Evolutionary conservation across 2,888 invertebrate genomes (phyloP).

Genomic region (Ectropis crepuscularia): DNA sequence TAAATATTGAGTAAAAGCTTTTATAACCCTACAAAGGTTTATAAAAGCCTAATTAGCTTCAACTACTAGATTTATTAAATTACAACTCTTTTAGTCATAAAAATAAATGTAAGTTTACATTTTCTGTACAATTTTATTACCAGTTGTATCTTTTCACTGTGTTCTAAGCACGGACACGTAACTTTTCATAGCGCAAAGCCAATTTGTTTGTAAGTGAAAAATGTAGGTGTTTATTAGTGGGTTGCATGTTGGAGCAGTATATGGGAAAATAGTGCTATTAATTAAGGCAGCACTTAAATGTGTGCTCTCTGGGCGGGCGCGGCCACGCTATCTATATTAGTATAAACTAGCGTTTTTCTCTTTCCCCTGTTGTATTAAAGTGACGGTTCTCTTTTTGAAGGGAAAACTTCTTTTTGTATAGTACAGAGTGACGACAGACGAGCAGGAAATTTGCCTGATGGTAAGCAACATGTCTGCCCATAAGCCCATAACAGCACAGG

Average conservation of each 20-base stretch:
- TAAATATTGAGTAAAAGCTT: background rate
- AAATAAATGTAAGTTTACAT: background rate
- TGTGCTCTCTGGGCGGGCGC: constrained; percentile 41
- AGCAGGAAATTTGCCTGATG: too few species aligned
- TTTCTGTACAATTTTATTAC: background rate
- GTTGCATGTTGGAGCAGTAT: constrained; percentile 57
- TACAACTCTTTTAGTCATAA: background rate
- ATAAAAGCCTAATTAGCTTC: background rate
- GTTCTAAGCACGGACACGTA: constrained; percentile 46
- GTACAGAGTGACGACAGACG: too few species aligned
- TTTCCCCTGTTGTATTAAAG: too few species aligned
- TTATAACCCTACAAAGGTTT: constrained; percentile 3
- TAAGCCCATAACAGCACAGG: too few species aligned
- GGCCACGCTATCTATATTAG: constrained; percentile 52
- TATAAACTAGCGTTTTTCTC: background rate
- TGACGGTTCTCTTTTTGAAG: too few species aligned
- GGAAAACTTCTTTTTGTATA: too few species aligned
- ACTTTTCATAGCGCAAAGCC: constrained; percentile 54
- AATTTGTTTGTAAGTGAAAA: constrained; percentile 75
- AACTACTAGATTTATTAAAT: background rate
- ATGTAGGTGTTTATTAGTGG: constrained; percentile 62
- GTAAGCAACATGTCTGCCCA: too few species aligned
- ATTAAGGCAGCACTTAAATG: constrained; percentile 80
- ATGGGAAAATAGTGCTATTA: constrained; percentile 78
- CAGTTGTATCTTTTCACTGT: constrained; percentile 9